Evolutionary conservation across 2,113 vertebrate species (phyloP), one percentile per base, ranked within the genome.

Genomic region (Catharus minimus): DNA sequence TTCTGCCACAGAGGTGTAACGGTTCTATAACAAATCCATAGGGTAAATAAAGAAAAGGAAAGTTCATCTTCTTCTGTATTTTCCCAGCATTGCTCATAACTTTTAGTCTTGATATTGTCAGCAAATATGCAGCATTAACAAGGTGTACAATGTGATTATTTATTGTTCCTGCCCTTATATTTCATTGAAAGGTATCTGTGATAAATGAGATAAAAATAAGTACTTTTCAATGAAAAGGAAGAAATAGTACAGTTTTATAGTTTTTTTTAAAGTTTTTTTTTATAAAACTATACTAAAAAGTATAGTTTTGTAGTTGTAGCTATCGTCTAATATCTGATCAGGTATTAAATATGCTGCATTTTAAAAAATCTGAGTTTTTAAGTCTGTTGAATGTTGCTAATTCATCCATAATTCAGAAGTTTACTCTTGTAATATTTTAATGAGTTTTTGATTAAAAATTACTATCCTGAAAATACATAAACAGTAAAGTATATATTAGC

Each of bases 301-400:
- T 43, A n/a, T 24, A 26, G 5, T 81, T 95, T 74, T 74, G 5
- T 75, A 33, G 10, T 67, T 22, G 27, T 38, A 81, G 4, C 10
- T 81, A 8, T 79, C 84, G 55, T 82, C 28, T 62, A 13, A 18
- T 82, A 55, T 15, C n/a, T 89, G 27, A 13, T 55, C 55, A 73
- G 28, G 3, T 53, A 16, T 64, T 84, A 52, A 17, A 39, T 79
- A 24, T 17, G 17, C 32, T 84, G 2, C 7, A 9, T 69, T 13
- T 43, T 76, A 14, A 67, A 82, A 61, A 46, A 5, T 0, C 16
- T 26, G 50, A 39, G 8, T 76, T 80, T 53, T 76, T 28, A 15
- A 80, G 24, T 44, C 8, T 79, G 23, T 53, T 96, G 58, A 53
- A 73, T 90, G 41, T 93, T 95, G n/a, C 36, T 86, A 67, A 75